Evolutionary conservation across 2,888 invertebrate genomes (phyloP), one percentile per base, ranked within the genome.

Genomic region (Sinotaia quadrata): DNA sequence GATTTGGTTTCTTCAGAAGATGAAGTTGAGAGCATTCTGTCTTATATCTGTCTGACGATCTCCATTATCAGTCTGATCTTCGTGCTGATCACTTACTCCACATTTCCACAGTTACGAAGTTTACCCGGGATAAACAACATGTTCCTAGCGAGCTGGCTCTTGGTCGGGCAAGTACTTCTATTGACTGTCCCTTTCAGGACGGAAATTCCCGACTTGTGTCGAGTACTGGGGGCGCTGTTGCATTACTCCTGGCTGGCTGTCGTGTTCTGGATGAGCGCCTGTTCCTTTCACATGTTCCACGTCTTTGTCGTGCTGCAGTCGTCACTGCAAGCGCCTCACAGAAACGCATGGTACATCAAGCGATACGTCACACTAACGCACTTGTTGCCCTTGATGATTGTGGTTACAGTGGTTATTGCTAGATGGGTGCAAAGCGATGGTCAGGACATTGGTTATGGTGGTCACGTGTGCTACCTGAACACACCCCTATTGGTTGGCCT

Each of bases 121-220:
- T 57, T 77, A n/a, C 78, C 80, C 0, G 78, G 76, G 2, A 75
- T 72, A 27, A 77, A 70, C 67, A 78, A 73, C 54, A 78, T 78
- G 76, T 61, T 63, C 52, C 60, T 80, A 29, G 62, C 73, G 12
- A 24, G 52, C 31, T 66, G 66, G 41, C 63, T 78, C 10, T 72
- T 78, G 59, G 21, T 69, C 12, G 75, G 74, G 2, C 77, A 78
- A 44, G 18, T 71, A 8, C 51, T 76, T 7, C 69, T 76, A 27
- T 37, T 72, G 51, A 52, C 67, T n/a, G 74, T 70, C 4, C 24
- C 70, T 1, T 8, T 27, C 31, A 61, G 52, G 34, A 69, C 72
- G 1, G 47, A 67, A 37, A 34, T 68, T 12, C 29, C 33, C 18
- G 29, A 21, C 0, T 33, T 68, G 4, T 80, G 80, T 57, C 29